Percentiles rank a stretch among this genome's conserved stretches.
Conservation (phyloP, 2,113 vertebrate species). For the Phrynosoma blainvillii region DNA sequence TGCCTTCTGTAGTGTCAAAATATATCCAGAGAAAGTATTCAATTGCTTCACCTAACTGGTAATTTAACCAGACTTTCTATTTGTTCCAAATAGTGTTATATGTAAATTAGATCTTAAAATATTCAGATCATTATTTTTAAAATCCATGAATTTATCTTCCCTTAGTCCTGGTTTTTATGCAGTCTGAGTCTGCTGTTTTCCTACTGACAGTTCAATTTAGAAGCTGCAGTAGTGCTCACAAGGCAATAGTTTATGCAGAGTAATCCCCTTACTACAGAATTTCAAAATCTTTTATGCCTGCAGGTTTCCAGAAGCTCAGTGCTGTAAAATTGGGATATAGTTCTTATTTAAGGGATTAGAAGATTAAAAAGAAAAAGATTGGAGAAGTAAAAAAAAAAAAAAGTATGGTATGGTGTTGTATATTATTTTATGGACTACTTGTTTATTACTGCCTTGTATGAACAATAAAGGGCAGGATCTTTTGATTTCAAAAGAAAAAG, state of each 20-base stretch:
- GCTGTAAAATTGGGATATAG: constrained; percentile 33
- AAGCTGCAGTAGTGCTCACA: constrained; percentile 25
- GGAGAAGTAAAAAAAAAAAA: not conserved
- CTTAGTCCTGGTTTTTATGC: not conserved
- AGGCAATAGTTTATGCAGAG: constrained; percentile 31
- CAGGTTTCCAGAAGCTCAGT: constrained; percentile 41
- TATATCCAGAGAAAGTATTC: not conserved
- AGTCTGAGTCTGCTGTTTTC: constrained; percentile 47
- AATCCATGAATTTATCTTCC: constrained; percentile 25
- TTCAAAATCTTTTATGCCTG: constrained; percentile 47
- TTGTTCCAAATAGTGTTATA: not conserved
- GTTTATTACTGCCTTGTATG: constrained; percentile 35
- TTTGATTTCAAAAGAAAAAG: constrained; percentile 25
- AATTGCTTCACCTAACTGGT: not conserved
- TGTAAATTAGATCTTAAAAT: constrained; percentile 6
- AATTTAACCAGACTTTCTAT: not conserved
- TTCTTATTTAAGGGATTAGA: constrained; percentile 53
- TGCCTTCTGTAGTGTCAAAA: not conserved
- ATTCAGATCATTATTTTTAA: constrained; percentile 26
- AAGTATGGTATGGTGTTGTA: not conserved
- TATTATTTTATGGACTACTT: constrained; percentile 35
- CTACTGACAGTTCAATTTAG: constrained; percentile 42
- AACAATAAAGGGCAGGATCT: constrained; percentile 30
- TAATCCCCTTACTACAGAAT: constrained; percentile 48
- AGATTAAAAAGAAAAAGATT: constrained; percentile 30